Percentiles rank a stretch among this genome's conserved stretches.
Evolutionary conservation across 2,888 invertebrate species (phyloP).

Genomic region (Priocnemis perturbator): DNA sequence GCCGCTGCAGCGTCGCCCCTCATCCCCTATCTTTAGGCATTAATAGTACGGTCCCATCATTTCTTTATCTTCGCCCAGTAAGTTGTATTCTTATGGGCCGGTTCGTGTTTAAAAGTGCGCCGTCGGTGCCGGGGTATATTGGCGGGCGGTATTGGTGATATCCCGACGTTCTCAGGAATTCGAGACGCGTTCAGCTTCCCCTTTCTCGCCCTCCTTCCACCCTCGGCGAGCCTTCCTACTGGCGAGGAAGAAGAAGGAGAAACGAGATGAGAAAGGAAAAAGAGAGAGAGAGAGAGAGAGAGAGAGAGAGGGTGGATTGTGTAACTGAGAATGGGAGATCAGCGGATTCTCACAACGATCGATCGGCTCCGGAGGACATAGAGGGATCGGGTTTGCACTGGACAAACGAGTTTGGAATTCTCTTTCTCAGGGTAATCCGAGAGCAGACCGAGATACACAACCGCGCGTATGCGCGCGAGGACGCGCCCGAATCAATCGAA

Average conservation of each 20-base stretch:
- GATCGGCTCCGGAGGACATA: conserved; percentile 33
- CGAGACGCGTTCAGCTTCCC: conserved; percentile 14
- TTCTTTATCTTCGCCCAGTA: no score
- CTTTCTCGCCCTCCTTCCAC: background rate
- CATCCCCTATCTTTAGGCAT: no score
- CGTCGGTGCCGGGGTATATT: no score
- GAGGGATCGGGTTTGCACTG: conserved; percentile 48
- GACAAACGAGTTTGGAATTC: conserved; percentile 41
- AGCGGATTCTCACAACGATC: conserved; percentile 55
- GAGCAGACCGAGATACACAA: conserved; percentile 28
- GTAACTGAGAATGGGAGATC: conserved; percentile 38
- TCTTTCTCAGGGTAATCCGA: conserved; percentile 58
- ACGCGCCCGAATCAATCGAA: conserved; percentile 45
- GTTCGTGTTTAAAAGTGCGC: no score
- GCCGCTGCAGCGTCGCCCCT: no score
- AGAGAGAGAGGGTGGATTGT: conserved; percentile 30
- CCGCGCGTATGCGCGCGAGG: background rate
- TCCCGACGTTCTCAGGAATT: conserved; percentile 21
- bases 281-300: no score
- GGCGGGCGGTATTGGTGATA: conserved; percentile 4
- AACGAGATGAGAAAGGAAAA: background rate
- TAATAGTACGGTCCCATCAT: no score
- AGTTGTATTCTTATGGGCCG: no score
- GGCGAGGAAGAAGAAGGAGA: conserved; percentile 1
- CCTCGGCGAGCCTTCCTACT: background rate